Conservation (phyloP, 2,113 vertebrate genomes). For the Pachyramphus minor region DNA sequence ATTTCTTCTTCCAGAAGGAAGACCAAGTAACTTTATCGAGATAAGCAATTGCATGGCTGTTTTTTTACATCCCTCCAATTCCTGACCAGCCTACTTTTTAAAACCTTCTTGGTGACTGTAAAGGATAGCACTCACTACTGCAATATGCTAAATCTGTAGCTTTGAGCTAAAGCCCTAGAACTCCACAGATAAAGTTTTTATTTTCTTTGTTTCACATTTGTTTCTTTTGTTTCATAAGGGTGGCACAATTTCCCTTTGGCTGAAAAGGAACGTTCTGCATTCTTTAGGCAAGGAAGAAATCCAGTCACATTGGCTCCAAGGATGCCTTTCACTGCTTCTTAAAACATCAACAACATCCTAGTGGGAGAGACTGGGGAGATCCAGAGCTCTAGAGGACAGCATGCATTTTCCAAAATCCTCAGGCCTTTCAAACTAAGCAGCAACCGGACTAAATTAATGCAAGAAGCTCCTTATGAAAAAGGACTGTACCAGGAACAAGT, state of each 20-base stretch:
- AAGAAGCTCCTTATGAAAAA: background rate
- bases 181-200: background rate
- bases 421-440: background rate
- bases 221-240: conserved; percentile 28
- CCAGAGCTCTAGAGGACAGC: background rate
- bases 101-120: background rate
- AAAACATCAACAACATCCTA: background rate
- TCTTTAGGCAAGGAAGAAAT: conserved; percentile 25
- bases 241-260: background rate
- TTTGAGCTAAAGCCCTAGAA: background rate
- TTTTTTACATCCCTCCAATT: background rate
- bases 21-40: background rate
- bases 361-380: background rate
- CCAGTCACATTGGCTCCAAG: background rate
- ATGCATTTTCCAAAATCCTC: background rate
- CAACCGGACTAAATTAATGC: conserved; percentile 17
- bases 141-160: background rate
- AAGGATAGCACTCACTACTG: background rate
- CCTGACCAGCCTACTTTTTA: background rate
- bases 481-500: background rate
- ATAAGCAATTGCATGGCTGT: background rate
- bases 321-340: conserved; percentile 34
- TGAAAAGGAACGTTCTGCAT: background rate
- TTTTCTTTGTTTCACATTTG: background rate
- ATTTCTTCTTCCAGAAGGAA: background rate